A percentile compares a stretch with the other conserved stretches of the same genome.
Conservation (phyloP, 2,113 vertebrate genomes). For the Sinocyclocheilus rhinocerous region DNA sequence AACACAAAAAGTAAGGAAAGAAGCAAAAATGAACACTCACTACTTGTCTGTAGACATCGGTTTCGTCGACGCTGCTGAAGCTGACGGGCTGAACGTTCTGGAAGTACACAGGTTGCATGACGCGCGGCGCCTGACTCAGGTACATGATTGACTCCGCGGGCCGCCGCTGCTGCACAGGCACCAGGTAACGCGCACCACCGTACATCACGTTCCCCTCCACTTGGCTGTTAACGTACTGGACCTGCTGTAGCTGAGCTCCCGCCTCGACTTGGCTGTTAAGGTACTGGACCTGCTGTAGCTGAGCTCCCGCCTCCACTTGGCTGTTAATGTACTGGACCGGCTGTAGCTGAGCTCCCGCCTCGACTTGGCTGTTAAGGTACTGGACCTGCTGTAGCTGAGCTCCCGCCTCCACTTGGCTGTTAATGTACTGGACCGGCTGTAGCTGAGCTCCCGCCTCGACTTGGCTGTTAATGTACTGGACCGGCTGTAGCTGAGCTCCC, state of each 20-base stretch:
- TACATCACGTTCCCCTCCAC: constrained; percentile 52
- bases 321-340: no score
- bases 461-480: not conserved
- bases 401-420: constrained; percentile 45
- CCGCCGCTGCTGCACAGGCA: constrained; percentile 57
- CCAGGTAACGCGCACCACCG: constrained; percentile 64
- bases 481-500: not conserved
- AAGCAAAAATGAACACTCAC: constrained; percentile 9
- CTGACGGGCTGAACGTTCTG: constrained; percentile 41
- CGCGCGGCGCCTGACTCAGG: constrained; percentile 53
- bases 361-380: constrained; percentile 55
- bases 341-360: not conserved
- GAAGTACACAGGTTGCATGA: constrained; percentile 55
- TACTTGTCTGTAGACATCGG: constrained; percentile 21
- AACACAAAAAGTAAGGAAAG: not conserved
- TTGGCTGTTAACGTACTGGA: not conserved
- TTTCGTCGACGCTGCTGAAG: constrained; percentile 51
- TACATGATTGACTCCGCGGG: constrained; percentile 53
- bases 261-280: no score
- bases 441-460: no score
- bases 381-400: constrained; percentile 35
- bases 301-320: no score
- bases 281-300: no score
- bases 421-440: constrained; percentile 49
- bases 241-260: no score